A percentile compares a stretch with the other conserved stretches of the same genome.
phyloP scores from a whole-genome alignment of 2,888 invertebrate species.

The Halictus ligatus region DNA sequence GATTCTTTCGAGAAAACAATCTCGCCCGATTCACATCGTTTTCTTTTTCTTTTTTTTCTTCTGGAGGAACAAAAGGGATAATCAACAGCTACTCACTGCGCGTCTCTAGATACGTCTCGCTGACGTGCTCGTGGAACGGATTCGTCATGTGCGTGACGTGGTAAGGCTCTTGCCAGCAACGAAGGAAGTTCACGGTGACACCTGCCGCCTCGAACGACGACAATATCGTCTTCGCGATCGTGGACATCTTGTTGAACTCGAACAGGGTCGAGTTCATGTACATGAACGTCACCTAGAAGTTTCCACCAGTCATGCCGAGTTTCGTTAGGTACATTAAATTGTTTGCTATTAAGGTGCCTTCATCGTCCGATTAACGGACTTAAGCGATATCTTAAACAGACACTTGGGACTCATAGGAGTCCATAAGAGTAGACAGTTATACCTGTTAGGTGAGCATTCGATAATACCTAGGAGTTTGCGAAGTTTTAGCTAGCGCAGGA shows the following conservation, averaged over 20 bases:
- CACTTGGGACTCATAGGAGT: no score
- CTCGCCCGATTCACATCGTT: neutral
- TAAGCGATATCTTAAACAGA: no score
- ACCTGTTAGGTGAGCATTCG: no score
- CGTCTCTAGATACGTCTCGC: constrained; percentile 93
- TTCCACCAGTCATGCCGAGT: neutral
- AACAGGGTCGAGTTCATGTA: constrained; percentile 92
- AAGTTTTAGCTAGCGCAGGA: no score
- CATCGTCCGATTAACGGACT: no score
- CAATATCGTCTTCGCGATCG: constrained; percentile 91
- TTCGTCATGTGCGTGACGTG: constrained; percentile 93
- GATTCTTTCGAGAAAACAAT: neutral
- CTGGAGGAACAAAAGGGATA: neutral
- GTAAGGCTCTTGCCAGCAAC: constrained; percentile 90
- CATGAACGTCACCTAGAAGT: constrained; percentile 90
- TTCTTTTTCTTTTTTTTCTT: no score
- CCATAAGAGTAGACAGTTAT: no score
- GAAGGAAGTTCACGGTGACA: constrained; percentile 88
- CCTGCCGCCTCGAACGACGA: constrained; percentile 90
- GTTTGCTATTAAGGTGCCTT: neutral
- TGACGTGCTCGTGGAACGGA: constrained; percentile 93
- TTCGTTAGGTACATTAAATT: neutral
- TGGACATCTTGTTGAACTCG: constrained; percentile 88
- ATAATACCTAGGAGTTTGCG: no score
- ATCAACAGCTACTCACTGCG: constrained; percentile 89